Conservation (phyloP, 2,888 invertebrate genomes). For the Scaptomyza cyrtandrae region DNA sequence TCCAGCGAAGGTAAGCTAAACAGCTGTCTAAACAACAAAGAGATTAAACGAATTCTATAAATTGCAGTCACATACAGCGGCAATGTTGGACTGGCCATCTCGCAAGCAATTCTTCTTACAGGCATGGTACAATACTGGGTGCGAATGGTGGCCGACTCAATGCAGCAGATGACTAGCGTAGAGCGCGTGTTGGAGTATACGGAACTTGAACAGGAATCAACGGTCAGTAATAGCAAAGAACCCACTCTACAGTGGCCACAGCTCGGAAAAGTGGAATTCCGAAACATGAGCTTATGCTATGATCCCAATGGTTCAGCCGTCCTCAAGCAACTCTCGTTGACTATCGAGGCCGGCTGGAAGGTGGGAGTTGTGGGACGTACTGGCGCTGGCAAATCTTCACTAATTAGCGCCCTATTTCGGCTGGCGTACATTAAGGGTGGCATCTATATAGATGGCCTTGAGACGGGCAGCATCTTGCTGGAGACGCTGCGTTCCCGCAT, state of each 20-base stretch:
- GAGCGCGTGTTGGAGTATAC: constrained; percentile 90
- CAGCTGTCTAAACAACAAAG: neutral
- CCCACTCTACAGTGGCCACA: constrained; percentile 89
- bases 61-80: constrained; percentile 86
- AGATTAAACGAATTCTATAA: neutral
- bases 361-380: constrained; percentile 93
- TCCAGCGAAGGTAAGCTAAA: constrained; percentile 86
- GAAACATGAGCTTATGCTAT: constrained; percentile 87
- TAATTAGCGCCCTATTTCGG: constrained; percentile 91
- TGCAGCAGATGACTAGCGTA: constrained; percentile 89
- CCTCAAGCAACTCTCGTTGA: constrained; percentile 89
- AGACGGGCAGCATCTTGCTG: constrained; percentile 85
- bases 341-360: constrained; percentile 88
- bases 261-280: constrained; percentile 86
- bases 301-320: constrained; percentile 87
- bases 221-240: constrained; percentile 70
- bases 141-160: constrained; percentile 89
- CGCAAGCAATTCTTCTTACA: constrained; percentile 88
- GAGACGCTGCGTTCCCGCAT: constrained; percentile 85
- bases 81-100: constrained; percentile 89
- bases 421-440: constrained; percentile 89
- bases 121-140: constrained; percentile 90
- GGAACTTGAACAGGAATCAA: constrained; percentile 87
- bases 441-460: constrained; percentile 89
- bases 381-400: constrained; percentile 92